Base-by-base conservation (phyloP, 1,140 invertebrate genomes). In the Lysiphlebus fabarum region DNA sequence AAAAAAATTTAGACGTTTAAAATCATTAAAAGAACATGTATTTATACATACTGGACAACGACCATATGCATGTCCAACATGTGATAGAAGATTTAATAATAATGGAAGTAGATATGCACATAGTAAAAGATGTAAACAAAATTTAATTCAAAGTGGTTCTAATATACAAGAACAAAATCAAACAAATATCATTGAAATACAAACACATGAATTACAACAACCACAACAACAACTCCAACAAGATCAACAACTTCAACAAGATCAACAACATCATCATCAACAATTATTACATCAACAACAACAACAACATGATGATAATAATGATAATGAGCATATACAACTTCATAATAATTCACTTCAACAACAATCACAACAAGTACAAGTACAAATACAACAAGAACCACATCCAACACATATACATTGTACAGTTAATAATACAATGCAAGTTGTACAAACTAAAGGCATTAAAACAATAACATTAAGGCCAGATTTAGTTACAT, bases 1-100 rank as follows among this genome's bases (percentile, higher is more conserved):
- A 0, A 87, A 87, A 62, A 82, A 83, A 34, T 88, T 88, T 67
- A 80, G 85, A 1, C 71, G 84, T 37, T 45, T 80, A 0, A 80
- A 79, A n/a, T 80, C 82, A 0, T 63, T 86, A 0, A 85, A 85
- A 66, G 83, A 86, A 7, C 85, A 86, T 53, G 84, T 84, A 66
- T 77, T 84, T 7, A 84, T 84, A 43, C 85, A 86, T 56, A 85
- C 82, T 0, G 83, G 82, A 0, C 72, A 84, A 42, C 81, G 85
- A 49, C 84, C 84, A 0, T 80, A 80, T 34, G 76, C 77, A 0
- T 80, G 78, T 58, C 78, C 78, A 2, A 80, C 78, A 0, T 80
- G 78, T 10, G 78, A 80, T 53, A 66, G 78, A 2, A 69, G 73
- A 36, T 80, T 80, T 17, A 80, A 80, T 37, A 80, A 80, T 14